A percentile compares a stretch with the other conserved stretches of the same genome.
phyloP scores from a whole-genome alignment of 2,888 invertebrate species.

The Aricia artaxerxes region DNA sequence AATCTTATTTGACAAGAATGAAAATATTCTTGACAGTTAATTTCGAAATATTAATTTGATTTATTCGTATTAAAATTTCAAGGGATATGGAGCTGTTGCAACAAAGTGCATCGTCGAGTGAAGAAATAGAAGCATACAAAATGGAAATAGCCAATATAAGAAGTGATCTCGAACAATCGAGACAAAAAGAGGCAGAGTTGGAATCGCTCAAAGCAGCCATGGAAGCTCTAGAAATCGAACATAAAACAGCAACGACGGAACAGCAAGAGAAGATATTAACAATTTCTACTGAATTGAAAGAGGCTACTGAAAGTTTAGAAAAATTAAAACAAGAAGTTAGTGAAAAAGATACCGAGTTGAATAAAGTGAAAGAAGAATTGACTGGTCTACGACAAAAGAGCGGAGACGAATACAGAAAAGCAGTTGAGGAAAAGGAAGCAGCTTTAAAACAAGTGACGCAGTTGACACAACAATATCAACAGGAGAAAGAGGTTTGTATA shows the following conservation, averaged over 20 bases:
- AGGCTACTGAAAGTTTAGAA: conserved; percentile 61
- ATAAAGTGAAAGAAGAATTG: conserved; percentile 64
- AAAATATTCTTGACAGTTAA: not conserved
- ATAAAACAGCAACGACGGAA: conserved; percentile 65
- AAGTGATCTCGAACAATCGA: conserved; percentile 72
- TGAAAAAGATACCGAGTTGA: conserved; percentile 60
- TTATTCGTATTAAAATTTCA: conserved; percentile 27
- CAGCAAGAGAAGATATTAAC: conserved; percentile 64
- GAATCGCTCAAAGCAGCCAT: conserved; percentile 67
- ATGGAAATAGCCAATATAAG: conserved; percentile 64
- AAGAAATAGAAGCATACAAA: conserved; percentile 73
- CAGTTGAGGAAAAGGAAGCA: conserved; percentile 62
- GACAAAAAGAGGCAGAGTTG: conserved; percentile 78
- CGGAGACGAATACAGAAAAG: conserved; percentile 67
- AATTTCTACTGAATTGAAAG: conserved; percentile 63
- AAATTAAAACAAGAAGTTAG: conserved; percentile 59
- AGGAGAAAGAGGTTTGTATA: conserved; percentile 70
- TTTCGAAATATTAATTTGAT: not conserved
- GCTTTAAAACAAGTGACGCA: conserved; percentile 61
- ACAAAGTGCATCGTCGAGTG: conserved; percentile 71
- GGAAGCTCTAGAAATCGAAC: conserved; percentile 71
- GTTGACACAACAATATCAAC: conserved; percentile 57
- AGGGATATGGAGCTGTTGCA: conserved; percentile 74
- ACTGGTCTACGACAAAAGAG: conserved; percentile 60
- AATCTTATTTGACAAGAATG: not conserved